Percentiles rank a stretch among this genome's conserved stretches.
Evolutionary conservation across 2,797 vertebrate genomes (phyloP).

Genomic region (Natrix natrix): DNA sequence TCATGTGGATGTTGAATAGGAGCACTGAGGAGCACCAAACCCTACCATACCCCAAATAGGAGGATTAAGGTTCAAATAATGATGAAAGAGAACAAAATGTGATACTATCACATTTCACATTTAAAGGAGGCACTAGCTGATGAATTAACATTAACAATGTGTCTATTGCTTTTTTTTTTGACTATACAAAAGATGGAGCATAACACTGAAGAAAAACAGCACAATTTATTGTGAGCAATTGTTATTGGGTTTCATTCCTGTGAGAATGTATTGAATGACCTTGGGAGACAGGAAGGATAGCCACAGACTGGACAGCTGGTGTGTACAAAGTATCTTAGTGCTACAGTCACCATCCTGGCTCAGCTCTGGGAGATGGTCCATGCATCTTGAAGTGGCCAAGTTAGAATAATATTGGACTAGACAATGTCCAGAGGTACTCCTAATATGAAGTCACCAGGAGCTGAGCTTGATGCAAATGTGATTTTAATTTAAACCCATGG

Average conservation of each 20-base stretch:
- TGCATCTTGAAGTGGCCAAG: background rate
- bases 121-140: background rate
- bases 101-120: background rate
- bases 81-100: too few species aligned
- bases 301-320: background rate
- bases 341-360: background rate
- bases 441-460: background rate
- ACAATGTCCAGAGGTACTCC: background rate
- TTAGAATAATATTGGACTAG: background rate
- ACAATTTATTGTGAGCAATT: background rate
- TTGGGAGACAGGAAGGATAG: background rate
- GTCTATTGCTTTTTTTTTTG: background rate
- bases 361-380: background rate
- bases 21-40: background rate
- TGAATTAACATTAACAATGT: background rate
- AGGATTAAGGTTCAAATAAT: background rate
- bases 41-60: background rate
- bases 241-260: background rate
- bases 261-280: background rate
- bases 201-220: background rate
- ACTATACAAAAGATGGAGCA: background rate
- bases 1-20: background rate
- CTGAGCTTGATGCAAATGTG: background rate
- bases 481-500: background rate
- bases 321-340: background rate